Conservation (phyloP, 92 coral and sea anemone genomes). For the Porites rus region DNA sequence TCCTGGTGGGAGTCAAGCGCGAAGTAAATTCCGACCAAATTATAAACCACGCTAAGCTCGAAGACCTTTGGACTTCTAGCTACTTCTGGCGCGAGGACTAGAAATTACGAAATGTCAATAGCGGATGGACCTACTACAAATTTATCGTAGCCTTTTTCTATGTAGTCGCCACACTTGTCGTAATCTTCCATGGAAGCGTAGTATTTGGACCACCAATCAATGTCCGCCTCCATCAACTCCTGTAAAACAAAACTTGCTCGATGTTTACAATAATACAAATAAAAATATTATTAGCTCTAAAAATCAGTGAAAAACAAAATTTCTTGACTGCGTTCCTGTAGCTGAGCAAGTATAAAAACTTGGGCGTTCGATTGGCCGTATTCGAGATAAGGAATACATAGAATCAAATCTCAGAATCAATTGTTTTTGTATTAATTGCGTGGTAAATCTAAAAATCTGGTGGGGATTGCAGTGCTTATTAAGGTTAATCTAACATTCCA, state of each 20-base stretch:
- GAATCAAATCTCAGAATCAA: too few relatives aligned
- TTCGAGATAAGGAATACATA: too few relatives aligned
- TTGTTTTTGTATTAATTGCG: too few relatives aligned
- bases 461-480: too few relatives aligned
- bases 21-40: not conserved
- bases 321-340: too few relatives aligned
- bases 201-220: constrained; percentile 99
- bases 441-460: too few relatives aligned
- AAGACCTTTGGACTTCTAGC: not conserved
- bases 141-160: constrained; percentile 80
- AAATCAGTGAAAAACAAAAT: too few relatives aligned
- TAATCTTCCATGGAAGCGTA: constrained; percentile 83
- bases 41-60: too few relatives aligned
- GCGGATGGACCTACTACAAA: constrained; percentile 59
- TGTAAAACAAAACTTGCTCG: not conserved
- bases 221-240: constrained; percentile 58
- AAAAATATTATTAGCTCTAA: not conserved
- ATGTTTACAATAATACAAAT: not conserved
- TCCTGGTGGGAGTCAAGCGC: not conserved
- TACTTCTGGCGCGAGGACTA: too few relatives aligned
- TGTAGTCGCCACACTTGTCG: constrained; percentile 80
- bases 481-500: too few relatives aligned
- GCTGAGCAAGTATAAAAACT: too few relatives aligned
- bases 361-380: not conserved
- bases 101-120: not conserved